Conservation (phyloP, 23 tunicate species). For the Phallusia fumigata region DNA sequence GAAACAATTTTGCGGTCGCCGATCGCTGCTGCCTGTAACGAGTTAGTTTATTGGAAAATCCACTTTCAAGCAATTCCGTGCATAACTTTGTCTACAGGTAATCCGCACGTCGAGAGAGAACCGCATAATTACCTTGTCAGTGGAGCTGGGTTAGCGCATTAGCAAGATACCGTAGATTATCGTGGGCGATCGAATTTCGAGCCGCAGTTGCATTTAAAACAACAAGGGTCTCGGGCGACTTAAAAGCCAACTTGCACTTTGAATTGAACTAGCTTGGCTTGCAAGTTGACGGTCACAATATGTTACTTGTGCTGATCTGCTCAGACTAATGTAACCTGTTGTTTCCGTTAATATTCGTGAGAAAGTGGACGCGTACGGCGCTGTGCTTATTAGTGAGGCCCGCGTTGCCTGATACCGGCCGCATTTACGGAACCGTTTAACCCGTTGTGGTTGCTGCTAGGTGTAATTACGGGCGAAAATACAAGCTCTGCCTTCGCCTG, state of each 20-base stretch:
- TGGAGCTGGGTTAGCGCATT: constrained; percentile 2
- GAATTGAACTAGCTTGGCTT: too few relatives aligned
- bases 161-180: not conserved
- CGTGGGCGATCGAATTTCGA: not conserved
- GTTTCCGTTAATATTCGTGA: not conserved
- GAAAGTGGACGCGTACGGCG: not conserved
- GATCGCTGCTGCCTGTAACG: too few relatives aligned
- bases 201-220: not conserved
- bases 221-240: too few relatives aligned
- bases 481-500: not conserved
- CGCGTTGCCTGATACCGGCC: not conserved
- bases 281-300: too few relatives aligned
- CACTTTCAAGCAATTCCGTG: too few relatives aligned
- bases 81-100: not conserved
- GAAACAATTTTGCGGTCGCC: too few relatives aligned
- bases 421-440: not conserved
- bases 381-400: not conserved
- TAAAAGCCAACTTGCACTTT: too few relatives aligned
- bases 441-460: not conserved
- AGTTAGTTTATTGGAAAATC: too few relatives aligned
- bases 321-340: not conserved
- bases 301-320: too few relatives aligned
- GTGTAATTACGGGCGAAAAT: not conserved
- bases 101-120: not conserved
- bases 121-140: not conserved